Base-by-base conservation (phyloP, 2,888 invertebrate genomes). In the Synergus japonicus region DNA sequence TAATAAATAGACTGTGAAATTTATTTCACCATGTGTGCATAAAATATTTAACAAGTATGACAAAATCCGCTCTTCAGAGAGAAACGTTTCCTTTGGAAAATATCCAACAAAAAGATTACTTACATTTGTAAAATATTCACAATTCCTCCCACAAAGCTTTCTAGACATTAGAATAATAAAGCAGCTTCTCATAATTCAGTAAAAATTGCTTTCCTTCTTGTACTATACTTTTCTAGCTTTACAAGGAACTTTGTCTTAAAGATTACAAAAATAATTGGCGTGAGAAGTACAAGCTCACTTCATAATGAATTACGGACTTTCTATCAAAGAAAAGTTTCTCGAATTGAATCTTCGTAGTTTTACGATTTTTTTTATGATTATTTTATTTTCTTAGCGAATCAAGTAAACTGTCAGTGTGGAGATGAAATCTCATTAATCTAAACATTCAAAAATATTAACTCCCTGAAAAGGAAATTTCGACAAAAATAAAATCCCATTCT, bases 91-190 rank as follows among this genome's bases (percentile, higher is more conserved):
- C 29, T 29, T 29, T 29, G 29, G 60, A 60, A 60, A 60, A 10
- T 8, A 22, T 60, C 18, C 7, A 18, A 64, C 0, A 37, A 22
- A 64, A 18, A 22, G 12, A 9, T 29, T 12, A 64, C 9, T 8
- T n/a, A 60, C 0, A 66, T 18, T 15, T 66, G 43, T 66, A 66
- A 66, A 66, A 66, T 54, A 54, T 54, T 54, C n/a, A n/a, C 4
- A 54, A 54, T 54, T n/a, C 2, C 8, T 8, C n/a, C 1, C n/a
- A 54, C 8, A n/a, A 54, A 54, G n/a, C 8, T n/a, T 7, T 54
- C n/a, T 54, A n/a, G 54, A 4, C n/a, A 54, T 54, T 54, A n/a
- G 0, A n/a, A n/a, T n/a, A 54, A 54, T 29, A 29, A 29, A 29
- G 29, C 29, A 54, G 54, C n/a, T 54, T n/a, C n/a, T 8, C n/a